Base-by-base conservation (phyloP, 2,888 invertebrate genomes). In the Rutpela maculata region DNA sequence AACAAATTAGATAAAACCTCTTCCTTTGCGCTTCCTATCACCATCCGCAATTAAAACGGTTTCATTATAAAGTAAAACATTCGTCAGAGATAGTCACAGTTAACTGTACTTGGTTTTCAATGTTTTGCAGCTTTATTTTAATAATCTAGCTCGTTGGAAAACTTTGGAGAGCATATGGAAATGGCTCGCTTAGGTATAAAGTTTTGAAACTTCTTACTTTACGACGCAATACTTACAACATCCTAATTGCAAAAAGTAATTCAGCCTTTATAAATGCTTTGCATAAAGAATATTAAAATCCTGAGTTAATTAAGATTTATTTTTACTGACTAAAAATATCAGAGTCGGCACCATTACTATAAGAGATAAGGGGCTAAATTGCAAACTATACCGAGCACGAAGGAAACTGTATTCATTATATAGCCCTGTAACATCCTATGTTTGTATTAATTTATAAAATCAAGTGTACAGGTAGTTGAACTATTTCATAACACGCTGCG, bases 211-310 rank as follows among this genome's bases (percentile, higher is more conserved):
- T 62, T 62, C n/a, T n/a, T 31, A 17, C 15, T 62, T 62, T 62
- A 62, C 62, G 31, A 62, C 6, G 50, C 50, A 15, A 62, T 10
- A 62, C 62, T 62, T 62, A 50, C 12, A 19, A 17, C n/a, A 31
- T 31, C 62, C 31, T 62, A 62, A 62, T 62, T 62, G 62, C 31
- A 31, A 31, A 31, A n/a, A 62, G 62, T 31, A 31, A 31, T 62
- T 22, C 31, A 62, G 62, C 10, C 35, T 62, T 62, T 59, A 62
- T 31, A 31, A 26, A 31, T 31, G 7, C 12, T 31, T 7, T 1
- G 62, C 15, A 31, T 62, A 19, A 15, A n/a, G n/a, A 31, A 22
- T 26, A 62, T 31, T 22, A 62, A 31, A n/a, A 22, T 31, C 1
- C n/a, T 7, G n/a, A 5, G 62, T 62, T 31, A 0, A 22, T 22